Base-by-base conservation (phyloP, 2,113 vertebrate species). In the Eupsittula cactorum region DNA sequence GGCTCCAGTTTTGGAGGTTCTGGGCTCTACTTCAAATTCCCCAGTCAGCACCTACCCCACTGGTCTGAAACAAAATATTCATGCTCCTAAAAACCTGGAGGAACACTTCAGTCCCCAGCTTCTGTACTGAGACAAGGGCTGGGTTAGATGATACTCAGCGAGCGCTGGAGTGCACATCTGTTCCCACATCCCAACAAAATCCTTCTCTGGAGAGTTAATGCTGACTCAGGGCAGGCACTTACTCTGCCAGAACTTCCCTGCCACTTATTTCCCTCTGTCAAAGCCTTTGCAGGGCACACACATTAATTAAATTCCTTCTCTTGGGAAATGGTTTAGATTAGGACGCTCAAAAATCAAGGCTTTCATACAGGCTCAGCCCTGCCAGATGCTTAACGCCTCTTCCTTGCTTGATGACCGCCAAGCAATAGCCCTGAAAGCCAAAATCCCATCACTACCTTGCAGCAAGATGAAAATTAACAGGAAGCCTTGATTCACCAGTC, bases 141-240 rank as follows among this genome's bases (percentile, higher is more conserved):
- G 1, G 29, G 27, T 41, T 57, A 68, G 47, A 50, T 28, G 47
- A 79, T 35, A 18, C 5, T 50, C 1, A 0, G 6, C 0, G 1
- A 6, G 24, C 13, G 27, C 55, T 35, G n/a, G 16, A 39, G 60
- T 29, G 6, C 18, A 27, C 3, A 11, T 21, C 39, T 82, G 13
- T 16, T 79, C 42, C 78, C 75, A 50, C 6, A 23, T 27, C 39
- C 35, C 62, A 68, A 33, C 64, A 78, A 93, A 87, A 68, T 42
- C 52, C 37, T 63, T 64, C 16, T 47, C 44, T 29, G 24, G 13
- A 37, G 20, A 46, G 17, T 7, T 16, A 35, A 33, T 4, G 23
- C 13, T 37, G 25, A 50, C 60, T 44, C 59, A 86, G 28, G 16
- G 9, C 35, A 63, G 52, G 5, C 16, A 62, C 9, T 74, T 37